Evolutionary conservation across 2,888 invertebrate genomes (phyloP), one percentile per base, ranked within the genome.

Genomic region (Pterostichus niger): DNA sequence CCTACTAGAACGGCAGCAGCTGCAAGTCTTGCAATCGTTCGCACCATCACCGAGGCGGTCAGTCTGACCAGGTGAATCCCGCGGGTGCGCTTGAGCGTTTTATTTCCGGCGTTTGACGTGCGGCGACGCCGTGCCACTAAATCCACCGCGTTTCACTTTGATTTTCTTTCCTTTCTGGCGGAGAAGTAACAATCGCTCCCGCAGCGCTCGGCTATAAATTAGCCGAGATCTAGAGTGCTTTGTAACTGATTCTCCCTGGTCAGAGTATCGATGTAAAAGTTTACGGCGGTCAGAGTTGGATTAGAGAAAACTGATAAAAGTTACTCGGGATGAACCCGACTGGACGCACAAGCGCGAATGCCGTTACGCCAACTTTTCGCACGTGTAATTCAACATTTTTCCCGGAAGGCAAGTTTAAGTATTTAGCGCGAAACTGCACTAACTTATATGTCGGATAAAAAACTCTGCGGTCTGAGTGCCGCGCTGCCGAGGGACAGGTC

Each of bases 201-300:
- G 71, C 17, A 77, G 83, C 68, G 77, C 52, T 44, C n/a, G 77
- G 83, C 83, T 24, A 83, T 83, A 83, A 83, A 83, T 83, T 83
- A 83, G 83, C 54, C 68, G 10, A 64, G 77, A 76, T 83, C 83
- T 52, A 68, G 83, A 83, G 83, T 83, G 83, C 83, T 83, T 83
- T 83, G 83, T 83, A 83, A 83, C 83, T 76, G 83, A 83, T 83
- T 83, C 83, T 64, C 68, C 52, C 54, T 64, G 76, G 76, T 83
- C 83, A 76, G 77, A 83, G 83, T 77, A 83, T 83, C 83, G 83
- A 83, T 83, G 83, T 77, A 77, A 77, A 83, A 83, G 77, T 83
- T 83, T 83, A 83, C 64, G 64, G 77, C 54, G 82, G 82, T 82
- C 82, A 82, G 82, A 75, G 56, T 59, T 44, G 77, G 83, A 83